phyloP scores from a whole-genome alignment of 2,797 vertebrate species.

The Tenualosa thibaudeaui region DNA sequence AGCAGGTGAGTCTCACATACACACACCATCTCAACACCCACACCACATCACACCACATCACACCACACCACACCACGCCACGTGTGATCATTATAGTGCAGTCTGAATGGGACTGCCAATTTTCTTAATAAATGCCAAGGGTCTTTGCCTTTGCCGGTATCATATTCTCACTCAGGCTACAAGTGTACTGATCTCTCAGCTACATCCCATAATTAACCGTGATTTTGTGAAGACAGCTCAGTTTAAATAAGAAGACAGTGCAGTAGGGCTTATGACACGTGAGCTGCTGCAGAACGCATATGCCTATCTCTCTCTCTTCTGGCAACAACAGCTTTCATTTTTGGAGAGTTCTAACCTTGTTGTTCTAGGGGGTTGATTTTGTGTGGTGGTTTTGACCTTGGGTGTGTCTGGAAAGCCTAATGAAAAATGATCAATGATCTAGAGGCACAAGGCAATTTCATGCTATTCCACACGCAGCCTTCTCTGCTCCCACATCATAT shows the following conservation, averaged over 20 bases:
- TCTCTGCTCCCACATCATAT: neutral
- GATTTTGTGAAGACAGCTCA: neutral
- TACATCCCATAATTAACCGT: neutral
- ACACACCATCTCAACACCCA: neutral
- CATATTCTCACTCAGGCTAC: neutral
- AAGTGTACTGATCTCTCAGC: neutral
- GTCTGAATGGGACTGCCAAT: neutral
- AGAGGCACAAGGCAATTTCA: neutral
- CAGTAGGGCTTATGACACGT: neutral
- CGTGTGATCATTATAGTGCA: neutral
- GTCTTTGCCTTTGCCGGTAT: neutral
- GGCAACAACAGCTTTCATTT: neutral
- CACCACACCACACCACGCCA: neutral
- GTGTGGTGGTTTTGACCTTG: neutral
- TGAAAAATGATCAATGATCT: neutral
- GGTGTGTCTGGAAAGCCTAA: neutral
- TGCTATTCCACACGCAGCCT: neutral
- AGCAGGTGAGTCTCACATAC: conserved; percentile 78
- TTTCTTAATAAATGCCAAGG: neutral
- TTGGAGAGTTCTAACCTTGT: neutral
- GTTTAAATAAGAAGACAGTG: neutral
- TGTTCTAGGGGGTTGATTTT: neutral
- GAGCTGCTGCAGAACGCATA: neutral
- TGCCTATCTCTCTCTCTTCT: neutral
- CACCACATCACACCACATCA: too few relatives aligned